Evolutionary conservation across 2,797 vertebrate genomes (phyloP).

Genomic region (Spinus pinus): DNA sequence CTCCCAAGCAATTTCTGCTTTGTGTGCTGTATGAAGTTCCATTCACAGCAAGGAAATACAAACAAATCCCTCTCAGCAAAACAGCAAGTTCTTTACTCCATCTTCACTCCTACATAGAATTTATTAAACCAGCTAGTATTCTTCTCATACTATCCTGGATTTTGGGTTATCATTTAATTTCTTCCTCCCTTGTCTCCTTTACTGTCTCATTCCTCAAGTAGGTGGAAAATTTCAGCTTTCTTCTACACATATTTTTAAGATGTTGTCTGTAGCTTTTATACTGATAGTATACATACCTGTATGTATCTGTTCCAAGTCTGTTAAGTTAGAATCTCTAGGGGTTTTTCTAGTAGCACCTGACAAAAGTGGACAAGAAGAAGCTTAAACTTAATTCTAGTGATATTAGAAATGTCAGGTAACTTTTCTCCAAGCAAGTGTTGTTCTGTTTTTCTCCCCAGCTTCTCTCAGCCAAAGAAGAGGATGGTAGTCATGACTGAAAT

Average conservation of each 20-base stretch:
- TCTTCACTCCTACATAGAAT: not conserved
- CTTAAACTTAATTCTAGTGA: not conserved
- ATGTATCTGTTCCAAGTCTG: not conserved
- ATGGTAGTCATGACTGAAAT: not conserved
- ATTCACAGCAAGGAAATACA: not conserved
- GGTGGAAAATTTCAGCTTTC: not conserved
- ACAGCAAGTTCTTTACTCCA: not conserved
- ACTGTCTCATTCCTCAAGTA: not conserved
- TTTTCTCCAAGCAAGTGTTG: not conserved
- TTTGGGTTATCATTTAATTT: not conserved
- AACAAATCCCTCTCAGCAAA: not conserved
- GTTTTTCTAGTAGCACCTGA: not conserved
- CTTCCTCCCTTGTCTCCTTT: not conserved
- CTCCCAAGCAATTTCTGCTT: not conserved
- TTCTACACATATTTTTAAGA: not conserved
- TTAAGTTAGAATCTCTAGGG: not conserved
- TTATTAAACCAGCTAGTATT: not conserved
- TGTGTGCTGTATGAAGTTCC: not conserved
- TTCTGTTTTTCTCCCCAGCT: not conserved
- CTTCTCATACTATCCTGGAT: not conserved
- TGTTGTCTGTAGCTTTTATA: not conserved
- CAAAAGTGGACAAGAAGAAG: not conserved
- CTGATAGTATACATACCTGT: not conserved
- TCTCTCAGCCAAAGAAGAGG: not conserved
- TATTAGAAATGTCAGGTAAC: not conserved